Conservation (phyloP, 1,140 invertebrate genomes). For the Drosophila mayri region DNA sequence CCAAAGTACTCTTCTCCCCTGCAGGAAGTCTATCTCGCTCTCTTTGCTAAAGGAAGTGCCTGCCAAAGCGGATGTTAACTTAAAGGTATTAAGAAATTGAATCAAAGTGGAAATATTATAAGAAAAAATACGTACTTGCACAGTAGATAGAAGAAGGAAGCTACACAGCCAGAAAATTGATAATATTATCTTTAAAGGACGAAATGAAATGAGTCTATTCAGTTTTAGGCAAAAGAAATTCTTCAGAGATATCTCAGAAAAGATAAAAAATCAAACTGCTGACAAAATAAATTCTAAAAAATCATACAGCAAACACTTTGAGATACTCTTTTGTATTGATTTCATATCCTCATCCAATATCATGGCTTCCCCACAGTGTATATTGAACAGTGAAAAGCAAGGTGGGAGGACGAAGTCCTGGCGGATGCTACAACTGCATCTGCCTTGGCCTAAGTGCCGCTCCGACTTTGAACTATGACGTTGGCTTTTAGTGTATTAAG, state of each 20-base stretch:
- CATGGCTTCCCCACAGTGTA: not conserved
- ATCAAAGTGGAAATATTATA: constrained; percentile 80
- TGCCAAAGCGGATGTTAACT: constrained; percentile 80
- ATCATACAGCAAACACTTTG: not conserved
- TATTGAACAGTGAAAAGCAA: not conserved
- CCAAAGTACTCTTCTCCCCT: constrained; percentile 37
- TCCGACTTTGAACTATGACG: constrained; percentile 76
- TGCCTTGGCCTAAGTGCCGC: constrained; percentile 68
- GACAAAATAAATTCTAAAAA: not conserved
- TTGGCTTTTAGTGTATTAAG: constrained; percentile 80
- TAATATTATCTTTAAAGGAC: too few relatives aligned
- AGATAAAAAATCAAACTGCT: not conserved
- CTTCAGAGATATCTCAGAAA: not conserved
- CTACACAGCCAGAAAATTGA: constrained; percentile 1
- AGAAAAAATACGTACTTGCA: constrained; percentile 29
- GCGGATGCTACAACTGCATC: constrained; percentile 61
- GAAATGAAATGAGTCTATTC: too few relatives aligned
- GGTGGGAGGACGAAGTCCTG: constrained; percentile 10
- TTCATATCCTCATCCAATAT: not conserved
- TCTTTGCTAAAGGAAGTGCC: constrained; percentile 37
- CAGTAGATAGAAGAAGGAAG: constrained; percentile 3
- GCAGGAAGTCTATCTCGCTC: constrained; percentile 41
- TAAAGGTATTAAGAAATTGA: constrained; percentile 83
- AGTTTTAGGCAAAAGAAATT: not conserved
- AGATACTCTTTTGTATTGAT: not conserved